These are phyloP conservation scores for Heliornis fulica DNA, from an alignment of 2,113 vertebrate species.

Conservation along the genomic window DNA sequence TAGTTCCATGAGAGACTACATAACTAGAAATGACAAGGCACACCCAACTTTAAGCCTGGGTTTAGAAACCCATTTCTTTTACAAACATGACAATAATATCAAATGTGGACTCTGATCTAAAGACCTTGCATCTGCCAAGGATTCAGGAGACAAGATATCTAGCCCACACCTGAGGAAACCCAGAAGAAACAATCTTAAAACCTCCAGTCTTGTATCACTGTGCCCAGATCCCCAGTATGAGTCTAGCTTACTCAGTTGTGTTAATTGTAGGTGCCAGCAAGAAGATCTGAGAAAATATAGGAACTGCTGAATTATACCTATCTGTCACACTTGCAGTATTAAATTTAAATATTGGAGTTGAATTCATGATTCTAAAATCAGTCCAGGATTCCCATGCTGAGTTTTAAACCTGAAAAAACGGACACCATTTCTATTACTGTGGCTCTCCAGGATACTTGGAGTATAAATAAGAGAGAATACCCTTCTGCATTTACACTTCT, in stretches of 20 bases:
- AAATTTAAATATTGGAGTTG: background rate
- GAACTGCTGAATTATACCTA: background rate
- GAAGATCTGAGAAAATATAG: background rate
- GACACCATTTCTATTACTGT: background rate
- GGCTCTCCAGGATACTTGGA: background rate
- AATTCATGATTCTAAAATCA: background rate
- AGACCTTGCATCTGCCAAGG: background rate
- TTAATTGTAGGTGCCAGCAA: background rate
- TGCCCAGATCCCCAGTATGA: accelerated
- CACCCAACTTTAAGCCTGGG: background rate
- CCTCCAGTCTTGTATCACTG: background rate
- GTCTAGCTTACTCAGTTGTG: background rate
- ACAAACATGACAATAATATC: background rate
- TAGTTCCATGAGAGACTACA: background rate
- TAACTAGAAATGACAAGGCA: background rate
- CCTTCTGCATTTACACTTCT: background rate
- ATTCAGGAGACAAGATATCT: background rate
- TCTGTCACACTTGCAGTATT: background rate
- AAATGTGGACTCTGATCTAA: background rate
- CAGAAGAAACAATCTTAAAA: accelerated
- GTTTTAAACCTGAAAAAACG: background rate
- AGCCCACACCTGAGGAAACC: background rate
- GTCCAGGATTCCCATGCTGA: background rate
- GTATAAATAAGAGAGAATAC: no score
- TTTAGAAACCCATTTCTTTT: background rate